Percentiles rank a stretch among this genome's conserved stretches.
Evolutionary conservation across 2,113 vertebrate species (phyloP).

Genomic region (Istiophorus platypterus): DNA sequence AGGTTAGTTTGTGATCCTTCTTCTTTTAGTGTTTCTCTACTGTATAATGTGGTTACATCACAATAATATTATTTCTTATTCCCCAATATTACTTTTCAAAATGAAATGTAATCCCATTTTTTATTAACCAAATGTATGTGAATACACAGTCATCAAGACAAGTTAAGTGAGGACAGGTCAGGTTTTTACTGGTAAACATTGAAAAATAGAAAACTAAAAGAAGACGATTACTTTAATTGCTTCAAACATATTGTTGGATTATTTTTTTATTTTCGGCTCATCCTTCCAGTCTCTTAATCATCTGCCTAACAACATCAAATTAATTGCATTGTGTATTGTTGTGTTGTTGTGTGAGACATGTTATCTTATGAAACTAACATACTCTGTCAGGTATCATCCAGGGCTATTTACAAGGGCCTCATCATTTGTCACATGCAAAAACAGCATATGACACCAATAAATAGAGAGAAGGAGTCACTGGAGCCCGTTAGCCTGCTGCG

Average conservation of each 20-base stretch:
- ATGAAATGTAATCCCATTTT: too few relatives aligned
- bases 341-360: conserved; percentile 16
- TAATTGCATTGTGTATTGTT: conserved; percentile 23
- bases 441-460: conserved; percentile 27
- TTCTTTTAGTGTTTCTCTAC: background rate
- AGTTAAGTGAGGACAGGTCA: too few relatives aligned
- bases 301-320: background rate
- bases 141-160: background rate
- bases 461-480: conserved; percentile 17
- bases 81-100: background rate
- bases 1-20: background rate
- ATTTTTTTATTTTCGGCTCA: background rate
- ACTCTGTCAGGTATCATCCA: conserved; percentile 40
- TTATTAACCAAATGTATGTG: too few relatives aligned
- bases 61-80: background rate
- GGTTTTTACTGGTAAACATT: background rate
- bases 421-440: conserved; percentile 26
- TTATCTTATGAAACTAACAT: conserved; percentile 19
- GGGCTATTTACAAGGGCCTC: conserved; percentile 12
- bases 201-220: background rate
- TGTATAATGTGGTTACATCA: background rate
- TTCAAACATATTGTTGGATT: background rate
- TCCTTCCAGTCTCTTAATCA: conserved; percentile 13
- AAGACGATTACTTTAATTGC: conserved; percentile 8
- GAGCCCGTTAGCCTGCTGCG: conserved; percentile 3